These are phyloP conservation scores for Nematostella vectensis DNA, from an alignment of 92 coral and sea anemone species.

Conservation along the genomic window DNA sequence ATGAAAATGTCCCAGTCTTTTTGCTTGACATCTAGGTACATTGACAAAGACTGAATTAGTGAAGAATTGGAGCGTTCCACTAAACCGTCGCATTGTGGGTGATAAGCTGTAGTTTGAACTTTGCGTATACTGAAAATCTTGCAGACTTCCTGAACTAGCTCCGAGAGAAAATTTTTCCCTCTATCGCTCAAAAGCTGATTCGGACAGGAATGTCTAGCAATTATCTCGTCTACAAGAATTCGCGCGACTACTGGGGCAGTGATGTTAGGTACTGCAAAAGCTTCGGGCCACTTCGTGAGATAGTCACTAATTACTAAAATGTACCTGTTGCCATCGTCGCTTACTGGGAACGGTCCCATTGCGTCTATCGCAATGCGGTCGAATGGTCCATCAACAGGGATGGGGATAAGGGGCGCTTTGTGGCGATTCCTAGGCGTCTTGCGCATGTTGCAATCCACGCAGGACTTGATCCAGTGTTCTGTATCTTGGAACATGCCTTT, in stretches of 20 bases:
- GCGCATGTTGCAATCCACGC: constrained; percentile 36
- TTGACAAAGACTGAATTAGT: constrained; percentile 7
- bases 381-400: constrained; percentile 32
- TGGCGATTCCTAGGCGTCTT: constrained; percentile 28
- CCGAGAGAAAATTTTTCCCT: constrained; percentile 26
- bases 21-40: constrained; percentile 12
- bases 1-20: constrained; percentile 34
- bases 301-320: constrained; percentile 46
- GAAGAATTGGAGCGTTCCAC: constrained; percentile 17
- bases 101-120: constrained; percentile 18
- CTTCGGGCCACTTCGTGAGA: constrained; percentile 57
- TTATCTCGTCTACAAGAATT: constrained; percentile 27
- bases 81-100: too few relatives aligned
- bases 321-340: constrained; percentile 41
- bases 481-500: constrained; percentile 42
- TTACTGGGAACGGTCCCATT: constrained; percentile 46
- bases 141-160: constrained; percentile 40
- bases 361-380: constrained; percentile 29
- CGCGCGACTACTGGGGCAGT: constrained; percentile 37
- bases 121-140: constrained; percentile 21
- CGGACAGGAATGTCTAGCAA: constrained; percentile 37
- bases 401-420: constrained; percentile 26
- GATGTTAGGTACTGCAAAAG: constrained; percentile 36
- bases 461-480: constrained; percentile 35
- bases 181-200: constrained; percentile 32